Evolutionary conservation across 2,888 invertebrate species (phyloP), one percentile per base, ranked within the genome.

Genomic region (Leptinotarsa juncta): DNA sequence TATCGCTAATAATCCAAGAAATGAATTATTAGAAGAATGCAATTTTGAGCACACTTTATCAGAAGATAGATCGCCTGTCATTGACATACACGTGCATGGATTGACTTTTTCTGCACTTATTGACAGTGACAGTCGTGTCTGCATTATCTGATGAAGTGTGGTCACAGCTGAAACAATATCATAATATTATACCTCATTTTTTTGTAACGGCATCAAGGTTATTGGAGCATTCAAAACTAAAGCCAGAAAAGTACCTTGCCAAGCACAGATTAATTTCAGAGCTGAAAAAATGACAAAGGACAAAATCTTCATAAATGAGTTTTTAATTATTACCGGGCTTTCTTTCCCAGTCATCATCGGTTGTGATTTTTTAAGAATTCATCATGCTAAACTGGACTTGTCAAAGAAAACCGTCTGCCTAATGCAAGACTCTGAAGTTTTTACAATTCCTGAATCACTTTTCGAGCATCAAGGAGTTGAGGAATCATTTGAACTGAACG

Each of bases 241-340:
- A 53, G 53, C 16, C 53, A 53, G n/a, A 53, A 53, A 53, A 53
- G 18, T 53, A 53, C 18, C 53, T 16, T 53, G 15, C 15, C 71
- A 71, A 42, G 65, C 65, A 15, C 42, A 42, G 50, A 20, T 71
- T 48, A 14, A 14, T 7, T 62, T 62, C 49, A 18, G n/a, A 53
- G 16, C n/a, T 53, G 53, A 7, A 53, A 50, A 50, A 50, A 50
- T 50, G 50, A 50, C 50, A 50, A 50, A 50, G 50, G 53, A 53
- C n/a, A 7, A n/a, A n/a, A n/a, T 1, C 15, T 53, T 53, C n/a
- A 16, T 53, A 53, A 15, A 15, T n/a, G 71, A 71, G 20, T 71
- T 71, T 71, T 62, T 65, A 60, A 18, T 71, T 15, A 71, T 71
- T 16, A 18, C 23, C 3, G 65, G 71, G 4, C 20, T 65, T 12